Evolutionary conservation across 2,113 vertebrate genomes (phyloP), one percentile per base, ranked within the genome.

Genomic region (Hystrix brachyura): DNA sequence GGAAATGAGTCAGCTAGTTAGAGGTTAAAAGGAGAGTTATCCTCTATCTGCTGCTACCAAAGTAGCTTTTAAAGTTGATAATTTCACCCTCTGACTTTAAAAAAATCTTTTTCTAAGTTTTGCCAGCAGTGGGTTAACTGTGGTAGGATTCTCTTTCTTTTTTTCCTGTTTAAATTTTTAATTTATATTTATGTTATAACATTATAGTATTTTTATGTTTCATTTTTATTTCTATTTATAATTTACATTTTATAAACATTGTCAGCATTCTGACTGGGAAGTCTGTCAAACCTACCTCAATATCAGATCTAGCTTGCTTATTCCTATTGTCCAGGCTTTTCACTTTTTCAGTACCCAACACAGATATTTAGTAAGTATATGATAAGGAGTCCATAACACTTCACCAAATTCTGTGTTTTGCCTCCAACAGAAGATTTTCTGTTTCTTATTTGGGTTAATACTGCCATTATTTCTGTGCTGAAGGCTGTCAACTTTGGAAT

Each of bases 21-120:
- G 29, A 69, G 71, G n/a, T 96, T 94, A 94, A 97, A 93, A 91
- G 69, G 67, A 96, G 25, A 81, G 78, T 82, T 92, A 92, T 43
- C n/a, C 13, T 94, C 64, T 78, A 92, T 91, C 88, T 90, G 81
- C 91, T 92, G 18, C 25, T 23, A 25, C 71, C 80, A 38, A 72
- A 5, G 29, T 72, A 93, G 19, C 43, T 82, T 94, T 95, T 87
- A 90, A 94, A 97, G 91, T 83, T 92, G 69, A 60, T 84, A 85
- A 64, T 85, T 96, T 84, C 34, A 90, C 92, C 38, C 95, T 64
- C n/a, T 79, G 15, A 90, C 18, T 14, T 78, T 89, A 59, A 55
- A 79, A 97, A 93, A 32, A 25, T 17, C 7, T 76, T 8, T 87
- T 91, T 96, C 83, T 95, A 3, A 82, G 83, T 96, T 93, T 97